Evolutionary conservation across 2,888 invertebrate genomes (phyloP).

Genomic region (Watsonalla binaria): DNA sequence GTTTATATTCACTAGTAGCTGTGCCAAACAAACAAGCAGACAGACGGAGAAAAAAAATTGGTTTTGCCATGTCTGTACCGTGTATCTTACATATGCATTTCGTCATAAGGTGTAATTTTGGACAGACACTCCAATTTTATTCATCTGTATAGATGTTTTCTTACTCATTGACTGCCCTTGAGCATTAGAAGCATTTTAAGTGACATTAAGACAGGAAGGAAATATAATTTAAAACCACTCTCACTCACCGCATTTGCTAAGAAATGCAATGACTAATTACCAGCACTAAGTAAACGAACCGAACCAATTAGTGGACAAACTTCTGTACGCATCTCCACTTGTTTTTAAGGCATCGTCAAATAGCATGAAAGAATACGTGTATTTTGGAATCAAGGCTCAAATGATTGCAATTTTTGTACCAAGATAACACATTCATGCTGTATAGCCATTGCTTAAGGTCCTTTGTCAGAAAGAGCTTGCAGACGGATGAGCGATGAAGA

Average conservation of each 20-base stretch:
- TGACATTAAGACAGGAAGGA: background rate
- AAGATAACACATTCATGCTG: no score
- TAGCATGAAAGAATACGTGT: background rate
- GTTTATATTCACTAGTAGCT: no score
- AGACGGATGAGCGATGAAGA: no score
- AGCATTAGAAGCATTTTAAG: background rate
- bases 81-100: no score
- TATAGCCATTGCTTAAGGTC: no score
- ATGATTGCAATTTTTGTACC: no score
- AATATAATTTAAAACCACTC: background rate
- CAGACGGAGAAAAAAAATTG: no score
- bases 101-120: background rate
- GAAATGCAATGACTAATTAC: slow-evolving; percentile 5
- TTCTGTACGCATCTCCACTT: background rate
- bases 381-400: background rate
- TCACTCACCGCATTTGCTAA: slow-evolving; percentile 4
- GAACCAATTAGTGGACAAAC: slow-evolving; percentile 1
- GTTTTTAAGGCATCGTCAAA: background rate
- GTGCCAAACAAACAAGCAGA: no score
- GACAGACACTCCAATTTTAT: background rate
- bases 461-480: no score
- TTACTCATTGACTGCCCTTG: background rate
- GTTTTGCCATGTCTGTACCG: no score
- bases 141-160: background rate
- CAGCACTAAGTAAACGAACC: background rate